Percentiles rank a stretch among this genome's conserved stretches.
These are phyloP conservation scores for Camelus bactrianus DNA, from an alignment of 2,113 vertebrate species.

Conservation along the genomic window DNA sequence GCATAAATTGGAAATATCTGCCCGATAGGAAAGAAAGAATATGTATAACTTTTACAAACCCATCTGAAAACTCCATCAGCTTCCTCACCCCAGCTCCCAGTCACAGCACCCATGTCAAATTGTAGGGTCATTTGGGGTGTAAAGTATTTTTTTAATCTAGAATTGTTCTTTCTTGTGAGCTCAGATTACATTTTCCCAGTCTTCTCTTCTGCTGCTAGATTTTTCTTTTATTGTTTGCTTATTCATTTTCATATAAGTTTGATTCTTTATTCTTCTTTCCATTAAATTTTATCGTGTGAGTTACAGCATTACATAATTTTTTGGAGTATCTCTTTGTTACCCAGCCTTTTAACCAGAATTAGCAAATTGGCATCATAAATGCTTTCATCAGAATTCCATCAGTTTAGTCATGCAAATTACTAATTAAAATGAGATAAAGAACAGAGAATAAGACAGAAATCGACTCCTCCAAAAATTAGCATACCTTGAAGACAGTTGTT, in stretches of 20 bases:
- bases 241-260: background rate
- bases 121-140: background rate
- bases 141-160: background rate
- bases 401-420: background rate
- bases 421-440: background rate
- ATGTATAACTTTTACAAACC: background rate
- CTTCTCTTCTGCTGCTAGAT: background rate
- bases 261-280: background rate
- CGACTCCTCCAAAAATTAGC: background rate
- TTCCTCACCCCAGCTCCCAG: background rate
- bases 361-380: background rate
- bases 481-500: background rate
- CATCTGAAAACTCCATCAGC: background rate
- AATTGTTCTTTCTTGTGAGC: background rate
- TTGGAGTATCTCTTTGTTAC: background rate
- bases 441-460: background rate
- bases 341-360: background rate
- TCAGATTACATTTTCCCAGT: background rate
- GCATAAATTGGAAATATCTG: background rate
- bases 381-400: background rate
- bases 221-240: slow-evolving; percentile 11
- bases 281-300: background rate
- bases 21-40: background rate
- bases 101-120: background rate
- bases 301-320: background rate